phyloP scores from a whole-genome alignment of 2,888 invertebrate genomes.

The Sesamia inferens region DNA sequence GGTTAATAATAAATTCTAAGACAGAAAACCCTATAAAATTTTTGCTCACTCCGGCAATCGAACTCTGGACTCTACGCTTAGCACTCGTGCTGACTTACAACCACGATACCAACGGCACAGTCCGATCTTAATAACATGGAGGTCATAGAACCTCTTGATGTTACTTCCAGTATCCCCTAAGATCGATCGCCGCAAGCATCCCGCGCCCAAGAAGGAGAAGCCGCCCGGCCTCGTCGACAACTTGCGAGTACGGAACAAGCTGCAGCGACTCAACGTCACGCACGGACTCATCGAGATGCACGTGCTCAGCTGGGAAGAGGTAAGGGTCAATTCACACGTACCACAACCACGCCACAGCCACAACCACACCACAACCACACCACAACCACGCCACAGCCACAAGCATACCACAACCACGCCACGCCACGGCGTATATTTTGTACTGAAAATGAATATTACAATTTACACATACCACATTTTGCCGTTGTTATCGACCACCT shows the following conservation, averaged over 20 bases:
- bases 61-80: neutral
- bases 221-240: constrained; percentile 75
- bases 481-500: too few species aligned
- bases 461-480: too few species aligned
- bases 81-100: too few species aligned
- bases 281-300: constrained; percentile 75
- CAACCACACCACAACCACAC: too few species aligned
- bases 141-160: neutral
- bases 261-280: constrained; percentile 74
- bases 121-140: neutral
- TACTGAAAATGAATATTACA: too few species aligned
- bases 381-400: too few species aligned
- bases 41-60: neutral
- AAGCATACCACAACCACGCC: too few species aligned
- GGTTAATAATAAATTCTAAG: too few species aligned
- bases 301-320: constrained; percentile 81
- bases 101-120: neutral
- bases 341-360: too few species aligned
- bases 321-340: neutral
- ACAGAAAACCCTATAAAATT: neutral
- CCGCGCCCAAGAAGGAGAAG: constrained; percentile 65
- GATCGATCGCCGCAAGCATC: constrained; percentile 40
- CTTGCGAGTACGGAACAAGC: constrained; percentile 70
- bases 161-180: constrained; percentile 15
- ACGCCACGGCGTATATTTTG: too few species aligned